Evolutionary conservation across 2,113 vertebrate genomes (phyloP), one percentile per base, ranked within the genome.

Genomic region (Rhipidura dahli): DNA sequence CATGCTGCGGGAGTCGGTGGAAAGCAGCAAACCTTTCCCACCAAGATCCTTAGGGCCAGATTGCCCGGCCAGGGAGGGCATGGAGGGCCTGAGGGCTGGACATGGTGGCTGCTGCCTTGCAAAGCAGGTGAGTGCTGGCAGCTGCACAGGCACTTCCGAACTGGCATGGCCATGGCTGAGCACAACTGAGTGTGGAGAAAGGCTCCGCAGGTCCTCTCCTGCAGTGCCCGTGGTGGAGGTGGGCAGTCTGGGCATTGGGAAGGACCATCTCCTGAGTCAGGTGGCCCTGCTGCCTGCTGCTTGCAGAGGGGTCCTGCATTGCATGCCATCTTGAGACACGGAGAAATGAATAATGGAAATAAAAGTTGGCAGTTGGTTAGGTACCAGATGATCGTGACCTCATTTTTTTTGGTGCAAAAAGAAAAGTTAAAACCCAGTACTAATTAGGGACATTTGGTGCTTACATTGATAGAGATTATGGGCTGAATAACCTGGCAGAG

Each of bases 171-270:
- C 28, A 3, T 6, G 21, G 33, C 71, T 71, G 75, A 50, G 51
- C 4, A 2, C 0, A 0, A 33, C 26, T 2, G 3, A 56, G 45
- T 1, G 0, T 0, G 0, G 69, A 27, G 59, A 7, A 77, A 64
- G 15, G 16, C 53, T 56, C 54, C 0, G 0, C 10, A 6, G 18
- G 10, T 70, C 44, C 30, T 71, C 28, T 78, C 19, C 69, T 84
- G 65, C 56, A 9, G 0, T 42, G 21, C 15, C 45, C 0, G 0
- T 12, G 18, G n/a, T 26, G 65, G 45, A 49, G 11, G 10, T 0
- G 0, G 24, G 51, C 0, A 0, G 23, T 64, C 77, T 83, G 49
- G 31, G 31, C 19, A 5, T 2, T 24, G n/a, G 84, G 44, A 81
- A 81, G 45, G 10, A 13, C 24, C 28, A 6, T 57, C 40, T 81